Percentiles rank a stretch among this genome's conserved stretches.
phyloP scores from a whole-genome alignment of 2,888 invertebrate species.

The Amiota mariae region DNA sequence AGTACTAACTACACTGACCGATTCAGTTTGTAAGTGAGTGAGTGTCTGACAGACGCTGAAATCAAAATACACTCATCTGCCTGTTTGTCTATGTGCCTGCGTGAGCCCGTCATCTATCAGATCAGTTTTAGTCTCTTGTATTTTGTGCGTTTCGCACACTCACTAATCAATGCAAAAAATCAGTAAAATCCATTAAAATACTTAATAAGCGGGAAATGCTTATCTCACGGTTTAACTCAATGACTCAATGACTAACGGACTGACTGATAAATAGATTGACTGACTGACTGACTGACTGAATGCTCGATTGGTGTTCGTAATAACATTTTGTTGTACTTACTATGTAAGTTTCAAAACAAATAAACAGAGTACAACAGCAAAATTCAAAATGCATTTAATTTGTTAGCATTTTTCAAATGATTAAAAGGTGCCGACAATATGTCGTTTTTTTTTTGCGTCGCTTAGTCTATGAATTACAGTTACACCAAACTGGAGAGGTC shows the following conservation, averaged over 20 bases:
- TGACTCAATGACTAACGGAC: too few relatives aligned
- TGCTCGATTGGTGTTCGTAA: neutral
- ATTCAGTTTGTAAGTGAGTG: neutral
- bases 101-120: too few relatives aligned
- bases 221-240: constrained; percentile 9
- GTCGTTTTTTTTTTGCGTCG: constrained; percentile 22
- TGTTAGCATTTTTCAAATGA: constrained; percentile 19
- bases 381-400: constrained; percentile 21
- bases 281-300: neutral
- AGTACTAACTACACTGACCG: neutral
- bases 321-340: constrained; percentile 5
- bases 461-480: constrained; percentile 6
- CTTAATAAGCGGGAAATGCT: constrained; percentile 17
- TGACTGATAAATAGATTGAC: neutral
- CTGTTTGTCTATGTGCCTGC: neutral
- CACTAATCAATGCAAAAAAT: constrained; percentile 23
- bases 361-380: neutral
- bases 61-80: constrained; percentile 5
- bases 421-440: constrained; percentile 26
- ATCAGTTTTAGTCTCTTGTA: too few relatives aligned
- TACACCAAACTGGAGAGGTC: neutral
- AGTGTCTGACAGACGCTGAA: neutral
- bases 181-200: constrained; percentile 30
- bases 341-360: neutral
- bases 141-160: neutral